Evolutionary conservation across 1,140 invertebrate species (phyloP), one percentile per base, ranked within the genome.

Genomic region (Papilio dardanus): DNA sequence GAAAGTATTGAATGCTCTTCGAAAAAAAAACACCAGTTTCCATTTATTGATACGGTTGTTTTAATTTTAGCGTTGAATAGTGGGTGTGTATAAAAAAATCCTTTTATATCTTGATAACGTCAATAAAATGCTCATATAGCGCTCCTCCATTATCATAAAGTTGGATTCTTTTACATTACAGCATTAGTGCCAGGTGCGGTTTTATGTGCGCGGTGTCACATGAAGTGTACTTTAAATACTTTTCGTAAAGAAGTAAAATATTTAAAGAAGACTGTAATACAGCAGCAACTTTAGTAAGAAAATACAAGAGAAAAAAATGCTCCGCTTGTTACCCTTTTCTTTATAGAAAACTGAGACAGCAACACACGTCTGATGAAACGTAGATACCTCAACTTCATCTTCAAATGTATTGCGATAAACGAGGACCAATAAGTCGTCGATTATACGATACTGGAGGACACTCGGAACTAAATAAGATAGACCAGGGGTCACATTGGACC

Each of bases 71-170:
- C 24, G 54, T 62, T 62, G 54, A 62, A 62, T 62, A 12, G 54
- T 62, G 54, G 54, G 54, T 62, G 54, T 62, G 54, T 28, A 14
- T 33, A 6, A 6, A 33, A 58, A 58, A 58, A 58, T 58, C 54
- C 54, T 58, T 58, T 58, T 58, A 58, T 58, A 58, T 58, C 54
- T 58, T 58, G 54, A 58, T 58, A 58, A 58, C 21, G 54, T 28
- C 54, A 58, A 58, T 58, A 58, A 58, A 58, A 58, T 14, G 54
- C 28, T 58, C 54, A 58, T 58, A 58, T 14, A 58, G 21, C 21
- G 54, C 54, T 3, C 24, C 54, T 28, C 54, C 54, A 58, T 58
- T 58, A 58, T 12, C 54, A 58, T 58, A 58, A 58, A 58, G 54
- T 21, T 24, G 50, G 54, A 58, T 58, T 58, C 54, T 58, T 58